Percentiles rank a stretch among this genome's conserved stretches.
Conservation (phyloP, 1,140 invertebrate genomes). For the Neelides sp. region DNA sequence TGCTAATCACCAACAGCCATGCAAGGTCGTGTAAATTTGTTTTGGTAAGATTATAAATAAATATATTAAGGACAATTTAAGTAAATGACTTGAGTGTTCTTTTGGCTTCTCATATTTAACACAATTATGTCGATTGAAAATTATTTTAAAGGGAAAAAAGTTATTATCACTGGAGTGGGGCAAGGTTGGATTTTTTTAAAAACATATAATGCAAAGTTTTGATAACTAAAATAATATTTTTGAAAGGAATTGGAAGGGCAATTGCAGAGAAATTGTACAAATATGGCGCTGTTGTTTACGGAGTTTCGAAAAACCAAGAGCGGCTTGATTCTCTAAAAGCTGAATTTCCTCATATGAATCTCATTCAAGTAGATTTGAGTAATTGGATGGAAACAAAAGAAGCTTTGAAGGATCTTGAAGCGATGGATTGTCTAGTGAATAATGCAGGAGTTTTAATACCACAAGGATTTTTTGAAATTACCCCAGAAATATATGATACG, state of each 20-base stretch:
- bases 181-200: slow-evolving; percentile 42
- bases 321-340: slow-evolving; percentile 50
- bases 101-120: no score
- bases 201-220: neutral
- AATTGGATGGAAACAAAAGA: slow-evolving; percentile 61
- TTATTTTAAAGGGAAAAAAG: slow-evolving; percentile 54
- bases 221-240: neutral
- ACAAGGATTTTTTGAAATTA: slow-evolving; percentile 50
- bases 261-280: slow-evolving; percentile 50
- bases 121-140: slow-evolving; percentile 40
- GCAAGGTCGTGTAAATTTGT: no score
- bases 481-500: slow-evolving; percentile 54
- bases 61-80: no score
- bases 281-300: slow-evolving; percentile 56
- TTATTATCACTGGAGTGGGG: slow-evolving; percentile 70
- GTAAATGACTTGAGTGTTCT: no score
- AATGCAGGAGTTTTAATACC: slow-evolving; percentile 49
- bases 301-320: slow-evolving; percentile 51
- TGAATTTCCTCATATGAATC: slow-evolving; percentile 47
- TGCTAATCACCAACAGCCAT: no score
- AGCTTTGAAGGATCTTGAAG: slow-evolving; percentile 41
- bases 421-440: slow-evolving; percentile 65
- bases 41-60: no score
- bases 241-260: slow-evolving; percentile 57
- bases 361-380: slow-evolving; percentile 52